A percentile compares a stretch with the other conserved stretches of the same genome.
These are phyloP conservation scores for Acropora tenuis DNA, from an alignment of 64 coral and sea anemone genomes.

Conservation along the genomic window DNA sequence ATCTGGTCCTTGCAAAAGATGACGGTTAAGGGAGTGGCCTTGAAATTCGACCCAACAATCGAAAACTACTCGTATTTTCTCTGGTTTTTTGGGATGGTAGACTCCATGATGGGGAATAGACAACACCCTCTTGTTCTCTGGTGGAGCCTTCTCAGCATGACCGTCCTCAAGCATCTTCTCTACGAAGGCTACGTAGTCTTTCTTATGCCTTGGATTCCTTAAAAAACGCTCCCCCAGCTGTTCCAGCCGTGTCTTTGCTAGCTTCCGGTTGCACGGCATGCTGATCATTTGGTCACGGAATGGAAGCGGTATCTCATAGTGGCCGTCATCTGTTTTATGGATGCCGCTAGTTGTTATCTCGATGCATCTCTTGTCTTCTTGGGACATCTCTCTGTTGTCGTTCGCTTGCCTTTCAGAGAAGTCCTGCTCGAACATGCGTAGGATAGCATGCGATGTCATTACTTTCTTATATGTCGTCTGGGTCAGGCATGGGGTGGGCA, in stretches of 20 bases:
- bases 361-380: background rate
- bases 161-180: background rate
- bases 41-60: background rate
- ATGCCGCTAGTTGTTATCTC: constrained; percentile 9
- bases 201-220: background rate
- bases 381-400: background rate
- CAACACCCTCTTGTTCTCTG: background rate
- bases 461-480: background rate
- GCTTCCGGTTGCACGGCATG: background rate
- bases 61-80: too few species aligned
- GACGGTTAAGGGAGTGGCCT: background rate
- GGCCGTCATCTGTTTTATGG: background rate
- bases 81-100: too few species aligned
- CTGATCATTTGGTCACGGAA: background rate
- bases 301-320: background rate
- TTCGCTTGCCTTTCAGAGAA: background rate
- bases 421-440: background rate
- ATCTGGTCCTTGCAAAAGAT: background rate
- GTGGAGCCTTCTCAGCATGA: background rate
- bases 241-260: background rate
- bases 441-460: background rate
- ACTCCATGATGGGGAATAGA: background rate
- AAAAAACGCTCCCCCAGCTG: background rate
- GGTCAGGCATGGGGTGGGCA: background rate
- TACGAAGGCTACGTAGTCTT: background rate